These are phyloP conservation scores for Clarias platycephalus DNA, from an alignment of 2,797 vertebrate genomes.

Conservation along the genomic window DNA sequence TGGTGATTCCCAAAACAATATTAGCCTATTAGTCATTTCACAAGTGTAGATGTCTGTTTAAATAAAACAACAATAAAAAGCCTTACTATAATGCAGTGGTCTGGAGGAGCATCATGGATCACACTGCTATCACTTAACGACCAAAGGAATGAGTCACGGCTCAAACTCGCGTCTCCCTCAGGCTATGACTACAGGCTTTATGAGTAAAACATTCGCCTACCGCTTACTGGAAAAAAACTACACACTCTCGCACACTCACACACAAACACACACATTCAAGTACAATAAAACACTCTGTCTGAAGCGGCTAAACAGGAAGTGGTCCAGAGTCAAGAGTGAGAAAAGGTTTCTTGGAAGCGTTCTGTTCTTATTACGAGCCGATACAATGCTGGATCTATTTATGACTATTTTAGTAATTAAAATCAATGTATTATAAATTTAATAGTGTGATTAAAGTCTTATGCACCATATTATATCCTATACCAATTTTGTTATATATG, in stretches of 20 bases:
- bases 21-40: neutral
- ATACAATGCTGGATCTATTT: neutral
- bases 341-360: constrained; percentile 14
- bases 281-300: constrained; percentile 48
- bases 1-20: neutral
- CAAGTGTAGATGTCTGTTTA: constrained; percentile 1
- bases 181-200: constrained; percentile 56
- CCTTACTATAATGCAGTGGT: neutral
- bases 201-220: constrained; percentile 59
- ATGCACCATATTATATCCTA: too few relatives aligned
- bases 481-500: too few relatives aligned
- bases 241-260: constrained; percentile 21
- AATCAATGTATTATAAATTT: neutral
- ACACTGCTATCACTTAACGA: constrained; percentile 40
- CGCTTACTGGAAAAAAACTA: constrained; percentile 40
- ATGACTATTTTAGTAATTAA: neutral
- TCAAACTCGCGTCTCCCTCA: constrained; percentile 49
- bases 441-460: neutral
- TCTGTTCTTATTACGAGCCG: constrained; percentile 1
- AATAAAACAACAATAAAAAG: neutral
- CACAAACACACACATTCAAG: constrained; percentile 8
- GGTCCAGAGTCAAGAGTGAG: constrained; percentile 6
- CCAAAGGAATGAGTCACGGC: constrained; percentile 53
- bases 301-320: constrained; percentile 38
- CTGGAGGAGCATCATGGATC: neutral